phyloP scores from a whole-genome alignment of 2,113 vertebrate species.

The Cyprinodon brontotheroides region DNA sequence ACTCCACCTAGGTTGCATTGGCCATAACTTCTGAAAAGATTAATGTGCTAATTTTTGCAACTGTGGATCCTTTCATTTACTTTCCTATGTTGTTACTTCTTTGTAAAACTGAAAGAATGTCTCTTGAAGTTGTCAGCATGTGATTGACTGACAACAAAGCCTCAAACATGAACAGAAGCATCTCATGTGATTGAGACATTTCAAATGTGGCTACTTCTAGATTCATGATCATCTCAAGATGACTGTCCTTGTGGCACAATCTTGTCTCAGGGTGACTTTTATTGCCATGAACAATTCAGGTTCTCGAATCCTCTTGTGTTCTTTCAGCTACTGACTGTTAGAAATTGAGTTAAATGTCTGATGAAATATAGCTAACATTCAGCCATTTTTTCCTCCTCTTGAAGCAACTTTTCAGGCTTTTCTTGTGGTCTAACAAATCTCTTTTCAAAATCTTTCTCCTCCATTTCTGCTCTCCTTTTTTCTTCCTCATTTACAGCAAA shows the following conservation, averaged over 20 bases:
- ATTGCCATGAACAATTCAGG: constrained; percentile 9
- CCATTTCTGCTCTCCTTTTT: not conserved
- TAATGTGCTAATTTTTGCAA: not conserved
- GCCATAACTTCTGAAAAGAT: not conserved
- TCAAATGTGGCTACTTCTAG: not conserved
- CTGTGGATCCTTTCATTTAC: not conserved
- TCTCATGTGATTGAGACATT: constrained; percentile 1
- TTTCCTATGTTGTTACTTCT: not conserved
- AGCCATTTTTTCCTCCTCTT: not conserved
- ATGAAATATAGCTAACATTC: constrained; percentile 30
- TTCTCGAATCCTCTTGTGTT: constrained; percentile 13
- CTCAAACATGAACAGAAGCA: not conserved
- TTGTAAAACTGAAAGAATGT: not conserved
- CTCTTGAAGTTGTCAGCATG: not conserved
- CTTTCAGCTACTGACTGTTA: constrained; percentile 6
- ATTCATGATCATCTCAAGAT: constrained; percentile 15
- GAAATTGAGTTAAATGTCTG: constrained; percentile 22
- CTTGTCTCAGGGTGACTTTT: constrained; percentile 20
- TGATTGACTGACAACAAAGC: not conserved
- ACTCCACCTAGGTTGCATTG: not conserved
- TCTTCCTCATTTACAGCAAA: constrained; percentile 21
- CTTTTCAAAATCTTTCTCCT: constrained; percentile 6
- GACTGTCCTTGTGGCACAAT: constrained; percentile 13
- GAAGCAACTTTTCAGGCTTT: constrained; percentile 4
- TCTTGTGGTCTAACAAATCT: constrained; percentile 23